Evolutionary conservation across 2,797 vertebrate species (phyloP), one percentile per base, ranked within the genome.

Genomic region (Anabas testudineus): DNA sequence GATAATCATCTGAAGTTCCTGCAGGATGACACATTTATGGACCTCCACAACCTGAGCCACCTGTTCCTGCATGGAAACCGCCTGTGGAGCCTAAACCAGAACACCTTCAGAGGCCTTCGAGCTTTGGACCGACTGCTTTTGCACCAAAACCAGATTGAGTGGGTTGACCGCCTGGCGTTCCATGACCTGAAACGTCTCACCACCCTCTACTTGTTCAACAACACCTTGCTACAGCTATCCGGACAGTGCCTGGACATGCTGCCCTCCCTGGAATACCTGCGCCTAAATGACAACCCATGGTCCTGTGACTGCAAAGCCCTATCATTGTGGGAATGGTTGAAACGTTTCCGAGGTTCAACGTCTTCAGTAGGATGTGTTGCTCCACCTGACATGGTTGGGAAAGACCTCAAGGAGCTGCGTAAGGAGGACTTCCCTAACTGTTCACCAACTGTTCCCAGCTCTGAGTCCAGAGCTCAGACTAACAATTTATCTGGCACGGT

Each of bases 31-130:
- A 95, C 97, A 78, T 99, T 99, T 47, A 93, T 93, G 82, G 98
- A 99, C 91, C 95, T 99, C 76, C 97, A 96, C 91, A 99, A 99
- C 90, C 94, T 99, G 76, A 99, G 97, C 88, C 97, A 99, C 94
- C 94, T 99, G 83, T 99, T 99, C 85, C 95, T 99, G 83, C 98
- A 99, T 3, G 97, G 98, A 71, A 99, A 99, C 93, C 96, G 93
- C 75, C 93, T 99, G 70, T 96, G 97, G 96, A 97, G 95, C 87
- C 94, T 99, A 54, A 95, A 97, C 83, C 97, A 97, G 89, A 96
- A 97, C 90, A 97, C 96, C 1, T 99, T 99, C 91, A 92, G 96
- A 79, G 98, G 97, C 13, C 95, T 98, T 73, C 92, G 95, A 63
- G 96, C 96, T 80, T 89, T 99, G 90, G 98, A 99, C 87, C 95